Conservation (phyloP, 2,888 invertebrate genomes). For the Adela reaumurella region DNA sequence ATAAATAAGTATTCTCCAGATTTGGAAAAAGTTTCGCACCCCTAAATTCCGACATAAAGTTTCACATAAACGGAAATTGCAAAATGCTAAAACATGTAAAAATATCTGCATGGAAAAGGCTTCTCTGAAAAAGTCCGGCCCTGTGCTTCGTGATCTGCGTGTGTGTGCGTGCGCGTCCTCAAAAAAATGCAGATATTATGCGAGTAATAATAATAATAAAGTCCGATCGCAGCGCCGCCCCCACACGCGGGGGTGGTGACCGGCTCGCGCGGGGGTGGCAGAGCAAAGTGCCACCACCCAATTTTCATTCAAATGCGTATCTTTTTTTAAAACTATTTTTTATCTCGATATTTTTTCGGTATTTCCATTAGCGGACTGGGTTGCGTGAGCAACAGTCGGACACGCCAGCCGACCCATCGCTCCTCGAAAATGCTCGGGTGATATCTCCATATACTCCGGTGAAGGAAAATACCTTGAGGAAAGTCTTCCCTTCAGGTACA, state of each 20-base stretch:
- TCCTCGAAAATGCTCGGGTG: too few relatives aligned
- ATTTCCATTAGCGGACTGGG: constrained; percentile 47
- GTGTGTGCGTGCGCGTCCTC: constrained; percentile 30
- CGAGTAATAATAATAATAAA: constrained; percentile 56
- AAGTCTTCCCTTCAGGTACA: too few relatives aligned
- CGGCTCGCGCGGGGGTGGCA: neutral
- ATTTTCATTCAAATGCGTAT: constrained; percentile 53
- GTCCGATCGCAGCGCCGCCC: constrained; percentile 37
- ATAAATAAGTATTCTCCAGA: too few relatives aligned
- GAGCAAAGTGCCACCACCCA: constrained; percentile 29
- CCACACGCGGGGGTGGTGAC: constrained; percentile 5
- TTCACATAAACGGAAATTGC: too few relatives aligned
- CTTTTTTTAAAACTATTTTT: constrained; percentile 41
- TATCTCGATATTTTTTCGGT: constrained; percentile 48
- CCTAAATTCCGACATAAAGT: too few relatives aligned
- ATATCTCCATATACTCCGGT: too few relatives aligned
- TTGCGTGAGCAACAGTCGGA: constrained; percentile 24
- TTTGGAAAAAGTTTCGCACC: too few relatives aligned
- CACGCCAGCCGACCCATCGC: constrained; percentile 12
- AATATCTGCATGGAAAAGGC: too few relatives aligned
- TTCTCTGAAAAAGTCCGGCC: constrained; percentile 35
- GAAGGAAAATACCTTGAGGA: too few relatives aligned
- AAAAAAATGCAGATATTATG: constrained; percentile 56
- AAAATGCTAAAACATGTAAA: too few relatives aligned
- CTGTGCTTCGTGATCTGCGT: constrained; percentile 30